Evolutionary conservation across 2,888 invertebrate species (phyloP).

Genomic region (Scrobipalpa atriplicella): DNA sequence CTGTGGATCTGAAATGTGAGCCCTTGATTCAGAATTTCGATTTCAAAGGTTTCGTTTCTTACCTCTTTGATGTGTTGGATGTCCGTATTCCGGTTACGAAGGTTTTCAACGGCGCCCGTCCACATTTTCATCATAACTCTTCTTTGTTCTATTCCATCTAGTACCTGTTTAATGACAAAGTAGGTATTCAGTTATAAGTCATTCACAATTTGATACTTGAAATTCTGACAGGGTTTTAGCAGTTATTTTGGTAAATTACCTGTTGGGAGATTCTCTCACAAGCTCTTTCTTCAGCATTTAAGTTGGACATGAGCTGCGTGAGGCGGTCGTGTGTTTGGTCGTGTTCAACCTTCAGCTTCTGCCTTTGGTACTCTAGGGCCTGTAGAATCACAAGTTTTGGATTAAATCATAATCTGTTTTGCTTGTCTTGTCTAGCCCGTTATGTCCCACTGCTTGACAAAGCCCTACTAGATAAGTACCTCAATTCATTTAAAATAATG

Average conservation of each 20-base stretch:
- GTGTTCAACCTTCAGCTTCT: slow-evolving; percentile 73
- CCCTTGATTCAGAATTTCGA: no score
- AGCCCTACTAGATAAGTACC: no score
- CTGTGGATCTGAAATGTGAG: no score
- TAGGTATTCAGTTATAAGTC: neutral
- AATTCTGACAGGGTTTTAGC: no score
- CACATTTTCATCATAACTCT: slow-evolving; percentile 87
- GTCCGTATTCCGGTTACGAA: slow-evolving; percentile 86
- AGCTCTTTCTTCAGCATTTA: slow-evolving; percentile 73
- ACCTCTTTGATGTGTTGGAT: slow-evolving; percentile 83
- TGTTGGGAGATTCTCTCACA: slow-evolving; percentile 76
- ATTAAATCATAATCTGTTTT: no score
- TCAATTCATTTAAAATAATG: no score
- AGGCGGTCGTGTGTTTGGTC: slow-evolving; percentile 71
- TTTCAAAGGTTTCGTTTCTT: slow-evolving; percentile 25
- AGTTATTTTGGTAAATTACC: slow-evolving; percentile 44
- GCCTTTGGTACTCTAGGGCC: slow-evolving; percentile 70
- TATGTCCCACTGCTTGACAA: no score
- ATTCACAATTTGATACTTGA: no score
- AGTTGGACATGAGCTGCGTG: slow-evolving; percentile 72
- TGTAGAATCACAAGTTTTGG: slow-evolving; percentile 39
- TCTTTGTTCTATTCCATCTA: slow-evolving; percentile 85
- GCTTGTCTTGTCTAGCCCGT: no score
- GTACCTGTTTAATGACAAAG: no score
- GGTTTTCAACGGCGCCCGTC: slow-evolving; percentile 86